Percentiles rank a stretch among this genome's conserved stretches.
Conservation (phyloP, 2,797 vertebrate species). For the Euphonia xanthogaster region DNA sequence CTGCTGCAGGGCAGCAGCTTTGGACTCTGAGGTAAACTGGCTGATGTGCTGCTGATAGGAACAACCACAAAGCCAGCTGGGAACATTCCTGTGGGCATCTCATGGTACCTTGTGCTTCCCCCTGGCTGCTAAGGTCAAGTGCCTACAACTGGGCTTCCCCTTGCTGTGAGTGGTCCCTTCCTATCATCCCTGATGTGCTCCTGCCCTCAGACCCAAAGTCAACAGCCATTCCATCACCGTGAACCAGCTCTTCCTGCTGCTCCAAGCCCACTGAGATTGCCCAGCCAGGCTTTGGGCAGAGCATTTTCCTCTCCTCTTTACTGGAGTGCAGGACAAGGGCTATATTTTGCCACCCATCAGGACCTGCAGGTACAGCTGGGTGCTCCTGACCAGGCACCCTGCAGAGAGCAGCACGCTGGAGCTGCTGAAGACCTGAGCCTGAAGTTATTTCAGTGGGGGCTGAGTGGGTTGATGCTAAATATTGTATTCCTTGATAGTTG, state of each 20-base stretch:
- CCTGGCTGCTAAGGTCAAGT: background rate
- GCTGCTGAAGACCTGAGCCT: background rate
- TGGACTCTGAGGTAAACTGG: background rate
- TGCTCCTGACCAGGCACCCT: background rate
- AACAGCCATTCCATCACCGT: background rate
- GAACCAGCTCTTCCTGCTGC: background rate
- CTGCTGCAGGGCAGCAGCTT: background rate
- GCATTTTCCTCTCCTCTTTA: background rate
- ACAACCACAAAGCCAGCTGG: background rate
- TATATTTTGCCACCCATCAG: background rate
- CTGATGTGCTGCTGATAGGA: background rate
- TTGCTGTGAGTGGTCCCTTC: fast-evolving
- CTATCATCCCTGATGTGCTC: background rate
- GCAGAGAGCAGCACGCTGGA: background rate
- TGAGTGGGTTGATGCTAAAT: background rate
- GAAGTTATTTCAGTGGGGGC: background rate
- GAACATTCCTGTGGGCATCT: background rate
- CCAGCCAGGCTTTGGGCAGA: background rate
- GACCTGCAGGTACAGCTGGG: background rate
- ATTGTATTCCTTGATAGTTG: background rate
- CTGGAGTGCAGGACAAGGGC: background rate
- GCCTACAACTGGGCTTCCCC: background rate
- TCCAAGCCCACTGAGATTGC: fast-evolving
- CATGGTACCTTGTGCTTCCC: fast-evolving
- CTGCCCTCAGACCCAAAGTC: background rate